Conservation (phyloP, 2,888 invertebrate species). For the Pristionchus mayeri region DNA sequence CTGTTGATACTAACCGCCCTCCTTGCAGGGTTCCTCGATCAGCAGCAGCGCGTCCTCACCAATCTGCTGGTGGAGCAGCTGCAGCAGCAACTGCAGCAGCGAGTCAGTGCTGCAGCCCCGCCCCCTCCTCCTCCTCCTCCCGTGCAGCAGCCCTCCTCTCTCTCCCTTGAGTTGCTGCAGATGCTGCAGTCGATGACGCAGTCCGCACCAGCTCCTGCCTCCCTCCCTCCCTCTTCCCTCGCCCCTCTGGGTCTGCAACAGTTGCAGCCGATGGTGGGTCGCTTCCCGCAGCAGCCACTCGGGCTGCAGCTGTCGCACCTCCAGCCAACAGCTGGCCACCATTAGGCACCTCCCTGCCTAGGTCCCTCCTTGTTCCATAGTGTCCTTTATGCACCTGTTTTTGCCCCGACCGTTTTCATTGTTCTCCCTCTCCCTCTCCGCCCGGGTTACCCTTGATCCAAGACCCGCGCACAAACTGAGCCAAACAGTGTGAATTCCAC, state of each 20-base stretch:
- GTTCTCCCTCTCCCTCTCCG: background rate
- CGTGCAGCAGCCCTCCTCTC: slow-evolving; percentile 51
- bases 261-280: slow-evolving; percentile 49
- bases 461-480: background rate
- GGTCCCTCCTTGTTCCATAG: background rate
- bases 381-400: slow-evolving; percentile 1
- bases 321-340: slow-evolving; percentile 17
- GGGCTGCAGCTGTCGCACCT: background rate
- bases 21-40: slow-evolving; percentile 14
- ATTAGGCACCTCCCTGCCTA: background rate
- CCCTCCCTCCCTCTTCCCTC: slow-evolving; percentile 53
- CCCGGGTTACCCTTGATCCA: slow-evolving; percentile 17
- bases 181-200: slow-evolving; percentile 46
- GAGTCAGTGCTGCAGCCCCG: slow-evolving; percentile 13
- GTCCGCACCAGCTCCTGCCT: slow-evolving; percentile 54
- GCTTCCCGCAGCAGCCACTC: background rate
- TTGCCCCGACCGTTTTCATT: background rate
- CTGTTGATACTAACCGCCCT: background rate
- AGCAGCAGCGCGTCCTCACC: slow-evolving; percentile 10
- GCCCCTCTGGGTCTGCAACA: slow-evolving; percentile 56
- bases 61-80: slow-evolving; percentile 27
- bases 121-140: slow-evolving; percentile 53
- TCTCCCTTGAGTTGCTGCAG: slow-evolving; percentile 19
- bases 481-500: background rate
- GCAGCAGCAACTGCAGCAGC: slow-evolving; percentile 14